Conservation (phyloP, 2,888 invertebrate genomes). For the Calameuta idolon region DNA sequence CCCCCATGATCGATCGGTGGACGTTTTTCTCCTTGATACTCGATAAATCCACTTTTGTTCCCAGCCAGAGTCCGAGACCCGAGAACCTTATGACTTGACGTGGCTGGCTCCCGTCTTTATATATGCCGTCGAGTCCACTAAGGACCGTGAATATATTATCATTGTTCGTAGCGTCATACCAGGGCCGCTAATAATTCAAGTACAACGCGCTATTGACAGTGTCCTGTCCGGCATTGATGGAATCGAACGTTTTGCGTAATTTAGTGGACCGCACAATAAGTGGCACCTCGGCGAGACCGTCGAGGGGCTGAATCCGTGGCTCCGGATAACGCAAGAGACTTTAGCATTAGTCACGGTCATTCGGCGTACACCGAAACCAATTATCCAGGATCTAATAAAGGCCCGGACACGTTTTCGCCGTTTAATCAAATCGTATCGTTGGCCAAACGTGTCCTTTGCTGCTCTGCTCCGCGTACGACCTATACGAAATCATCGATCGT, state of each 20-base stretch:
- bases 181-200: constrained; percentile 55
- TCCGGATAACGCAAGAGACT: not conserved
- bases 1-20: not conserved
- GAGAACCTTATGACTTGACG: not conserved
- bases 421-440: not conserved
- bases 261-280: constrained; percentile 8
- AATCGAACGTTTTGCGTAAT: constrained; percentile 20
- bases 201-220: constrained; percentile 51
- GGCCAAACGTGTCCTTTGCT: not conserved
- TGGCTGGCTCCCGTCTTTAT: not conserved
- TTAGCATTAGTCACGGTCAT: constrained; percentile 30
- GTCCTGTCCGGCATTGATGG: constrained; percentile 17
- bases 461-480: not conserved
- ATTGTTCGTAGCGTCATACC: constrained; percentile 40
- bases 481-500: not conserved
- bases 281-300: not conserved
- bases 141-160: constrained; percentile 46
- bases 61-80: not conserved
- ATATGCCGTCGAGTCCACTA: not conserved
- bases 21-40: not conserved
- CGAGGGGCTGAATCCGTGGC: not conserved
- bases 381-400: constrained; percentile 1
- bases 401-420: not conserved
- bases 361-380: constrained; percentile 14
- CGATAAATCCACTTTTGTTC: not conserved